Conservation (phyloP, 1,140 invertebrate genomes). For the Drosophila sp. region DNA sequence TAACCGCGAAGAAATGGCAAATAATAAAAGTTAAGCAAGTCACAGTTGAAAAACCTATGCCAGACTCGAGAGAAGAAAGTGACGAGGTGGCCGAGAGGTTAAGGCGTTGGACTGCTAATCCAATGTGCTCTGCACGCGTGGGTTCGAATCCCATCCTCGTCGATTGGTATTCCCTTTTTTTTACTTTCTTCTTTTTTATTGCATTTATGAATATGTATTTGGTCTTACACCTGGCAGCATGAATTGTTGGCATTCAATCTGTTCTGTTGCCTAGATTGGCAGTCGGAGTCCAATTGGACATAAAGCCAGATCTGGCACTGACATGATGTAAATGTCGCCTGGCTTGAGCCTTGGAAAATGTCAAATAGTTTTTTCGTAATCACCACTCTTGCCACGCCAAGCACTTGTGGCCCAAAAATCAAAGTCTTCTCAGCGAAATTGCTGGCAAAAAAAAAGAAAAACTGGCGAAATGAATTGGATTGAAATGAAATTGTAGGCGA, state of each 20-base stretch:
- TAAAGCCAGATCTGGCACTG: background rate
- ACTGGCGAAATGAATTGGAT: constrained; percentile 75
- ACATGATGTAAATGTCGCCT: constrained; percentile 14
- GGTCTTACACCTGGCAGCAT: constrained; percentile 1
- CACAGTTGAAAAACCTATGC: constrained; percentile 9
- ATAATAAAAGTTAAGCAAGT: constrained; percentile 7
- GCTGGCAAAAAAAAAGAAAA: constrained; percentile 7
- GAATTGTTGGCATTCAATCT: background rate
- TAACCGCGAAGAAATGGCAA: constrained; percentile 16
- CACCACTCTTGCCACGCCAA: background rate
- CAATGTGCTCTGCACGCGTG: constrained; percentile 91
- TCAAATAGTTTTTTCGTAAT: constrained; percentile 39
- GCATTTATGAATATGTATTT: constrained; percentile 1
- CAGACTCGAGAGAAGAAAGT: constrained; percentile 33
- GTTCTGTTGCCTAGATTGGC: constrained; percentile 1
- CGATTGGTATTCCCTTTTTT: constrained; percentile 77
- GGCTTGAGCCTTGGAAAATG: constrained; percentile 27
- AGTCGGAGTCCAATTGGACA: constrained; percentile 3
- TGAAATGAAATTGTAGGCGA: constrained; percentile 81
- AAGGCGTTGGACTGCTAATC: constrained; percentile 95
- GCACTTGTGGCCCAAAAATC: constrained; percentile 61
- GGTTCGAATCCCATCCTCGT: constrained; percentile 96
- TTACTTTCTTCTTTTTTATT: constrained; percentile 13
- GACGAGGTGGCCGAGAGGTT: constrained; percentile 96
- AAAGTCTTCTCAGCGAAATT: constrained; percentile 31